Percentiles rank a stretch among this genome's conserved stretches.
Conservation (phyloP, 2,797 vertebrate species). For the Typhlichthys eigenmanni region DNA sequence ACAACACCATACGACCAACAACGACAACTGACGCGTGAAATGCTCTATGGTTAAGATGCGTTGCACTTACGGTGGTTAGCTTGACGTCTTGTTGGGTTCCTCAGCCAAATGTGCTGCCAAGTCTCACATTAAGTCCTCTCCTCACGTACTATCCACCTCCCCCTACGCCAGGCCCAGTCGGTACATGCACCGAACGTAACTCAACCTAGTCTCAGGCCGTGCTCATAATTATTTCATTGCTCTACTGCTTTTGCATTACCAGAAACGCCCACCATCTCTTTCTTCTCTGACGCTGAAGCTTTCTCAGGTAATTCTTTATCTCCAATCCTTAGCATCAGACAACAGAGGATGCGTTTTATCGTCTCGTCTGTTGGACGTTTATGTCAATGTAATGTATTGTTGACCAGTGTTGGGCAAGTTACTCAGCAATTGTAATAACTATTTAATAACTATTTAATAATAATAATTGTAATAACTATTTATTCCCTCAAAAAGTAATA, state of each 20-base stretch:
- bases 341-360: not conserved
- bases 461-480: no score
- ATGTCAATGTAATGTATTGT: no score
- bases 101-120: slow-evolving; percentile 37
- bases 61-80: slow-evolving; percentile 48
- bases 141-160: slow-evolving; percentile 31
- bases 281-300: slow-evolving; percentile 29
- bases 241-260: slow-evolving; percentile 65
- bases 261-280: slow-evolving; percentile 59
- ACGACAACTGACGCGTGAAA: not conserved
- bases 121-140: slow-evolving; percentile 37
- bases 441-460: no score
- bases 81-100: slow-evolving; percentile 14
- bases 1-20: not conserved
- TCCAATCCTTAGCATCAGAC: slow-evolving; percentile 17
- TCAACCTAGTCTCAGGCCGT: slow-evolving; percentile 72
- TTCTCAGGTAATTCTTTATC: slow-evolving; percentile 34
- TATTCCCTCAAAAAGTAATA: no score
- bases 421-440: no score
- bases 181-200: slow-evolving; percentile 74
- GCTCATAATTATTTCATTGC: slow-evolving; percentile 85
- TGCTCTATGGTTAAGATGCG: slow-evolving; percentile 7
- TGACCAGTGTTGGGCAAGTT: no score
- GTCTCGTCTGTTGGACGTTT: not conserved
- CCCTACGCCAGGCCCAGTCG: slow-evolving; percentile 29